Percentiles rank a stretch among this genome's conserved stretches.
phyloP scores from a whole-genome alignment of 2,888 invertebrate genomes.

The Phortica magna region DNA sequence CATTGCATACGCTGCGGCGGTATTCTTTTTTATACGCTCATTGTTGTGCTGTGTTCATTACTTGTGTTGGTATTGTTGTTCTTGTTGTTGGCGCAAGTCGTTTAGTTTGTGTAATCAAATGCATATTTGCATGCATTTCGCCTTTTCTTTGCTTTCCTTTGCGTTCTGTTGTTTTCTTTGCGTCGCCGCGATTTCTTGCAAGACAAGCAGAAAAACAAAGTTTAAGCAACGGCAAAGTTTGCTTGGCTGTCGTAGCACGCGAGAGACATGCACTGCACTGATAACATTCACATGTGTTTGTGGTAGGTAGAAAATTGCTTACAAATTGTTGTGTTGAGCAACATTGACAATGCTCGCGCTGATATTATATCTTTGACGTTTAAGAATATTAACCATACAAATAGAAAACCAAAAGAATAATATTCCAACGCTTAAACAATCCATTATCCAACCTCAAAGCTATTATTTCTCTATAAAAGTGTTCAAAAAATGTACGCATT shows the following conservation, averaged over 20 bases:
- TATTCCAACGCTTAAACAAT: no score
- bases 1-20: slow-evolving; percentile 56
- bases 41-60: slow-evolving; percentile 59
- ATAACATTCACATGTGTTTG: slow-evolving; percentile 37
- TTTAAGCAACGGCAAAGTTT: slow-evolving; percentile 66
- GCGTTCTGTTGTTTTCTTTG: neutral
- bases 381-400: neutral
- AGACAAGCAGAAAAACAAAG: slow-evolving; percentile 68
- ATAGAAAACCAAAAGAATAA: neutral
- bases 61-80: slow-evolving; percentile 39
- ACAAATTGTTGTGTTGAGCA: slow-evolving; percentile 16
- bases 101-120: slow-evolving; percentile 66
- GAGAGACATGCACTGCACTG: slow-evolving; percentile 59
- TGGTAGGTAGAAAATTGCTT: neutral
- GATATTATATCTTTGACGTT: neutral
- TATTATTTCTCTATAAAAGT: no score
- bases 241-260: slow-evolving; percentile 36
- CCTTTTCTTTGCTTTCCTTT: slow-evolving; percentile 19
- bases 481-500: no score
- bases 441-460: no score
- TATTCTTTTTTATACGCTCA: slow-evolving; percentile 35
- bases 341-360: neutral
- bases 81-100: slow-evolving; percentile 57
- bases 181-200: slow-evolving; percentile 70
- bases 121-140: slow-evolving; percentile 68